Base-by-base conservation (phyloP, 2,888 invertebrate genomes). In the Ryuthela nishihirai region DNA sequence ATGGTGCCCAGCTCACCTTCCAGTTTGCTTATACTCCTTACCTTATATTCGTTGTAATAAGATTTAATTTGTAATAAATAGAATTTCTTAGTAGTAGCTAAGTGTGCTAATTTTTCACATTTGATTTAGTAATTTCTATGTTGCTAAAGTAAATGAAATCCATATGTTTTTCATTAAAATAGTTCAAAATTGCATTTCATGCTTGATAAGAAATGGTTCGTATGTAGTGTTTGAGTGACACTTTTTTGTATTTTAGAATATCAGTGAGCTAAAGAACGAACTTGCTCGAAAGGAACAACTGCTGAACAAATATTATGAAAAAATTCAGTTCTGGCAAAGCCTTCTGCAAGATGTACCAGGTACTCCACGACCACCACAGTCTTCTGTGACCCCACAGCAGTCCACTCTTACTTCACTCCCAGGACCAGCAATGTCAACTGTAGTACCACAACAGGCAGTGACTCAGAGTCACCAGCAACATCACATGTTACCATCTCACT, bases 281-380 rank as follows among this genome's bases (percentile, higher is more conserved):
- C 78, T 94, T 48, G 81, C 83, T 10, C 80, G 94, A n/a, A 95
- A 95, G 73, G 94, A 95, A 62, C 87, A 88, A 48, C 76, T 95
- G 2, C 78, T 95, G 15, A 83, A 89, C 67, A 81, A 88, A 53
- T 93, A 94, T 70, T 88, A 90, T 70, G 92, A 92, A 64, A 91
- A 93, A 73, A 85, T 95, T 47, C 84, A 85, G 25, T 84, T 87
- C 49, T 95, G 95, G 94, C 93, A 94, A 75, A 84, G 83, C 67
- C 78, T 93, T 54, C 75, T 95, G 20, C 64, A 66, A 15, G 65
- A 66, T 39, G 44, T 64, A 1, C 64, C 65, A 41, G 67, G 68
- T 12, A 43, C 38, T 4, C 61, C 65, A 10, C 60, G 60, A 4
- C 61, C 68, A 7, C 55, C 59, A 23, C 62, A 67, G 26, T 54